These are phyloP conservation scores for Clarias batrachus DNA, from an alignment of 2,113 vertebrate species.

Conservation along the genomic window DNA sequence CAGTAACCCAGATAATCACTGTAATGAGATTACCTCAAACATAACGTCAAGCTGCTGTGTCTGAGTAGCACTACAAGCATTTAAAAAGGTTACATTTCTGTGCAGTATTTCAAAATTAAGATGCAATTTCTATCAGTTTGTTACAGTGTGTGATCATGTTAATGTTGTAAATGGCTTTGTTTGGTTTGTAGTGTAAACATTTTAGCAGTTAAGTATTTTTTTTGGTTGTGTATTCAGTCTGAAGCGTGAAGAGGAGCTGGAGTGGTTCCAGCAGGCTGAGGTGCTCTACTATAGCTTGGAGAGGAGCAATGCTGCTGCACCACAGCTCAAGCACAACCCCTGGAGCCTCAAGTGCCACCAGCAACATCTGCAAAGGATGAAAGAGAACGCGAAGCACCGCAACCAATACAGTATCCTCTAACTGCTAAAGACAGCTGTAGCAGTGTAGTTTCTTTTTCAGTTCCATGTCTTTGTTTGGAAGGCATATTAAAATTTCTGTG, in stretches of 20 bases:
- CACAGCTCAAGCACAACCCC: conserved; percentile 95
- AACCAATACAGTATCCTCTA: conserved; percentile 99
- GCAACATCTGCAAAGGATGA: conserved; percentile 95
- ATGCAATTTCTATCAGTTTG: background rate
- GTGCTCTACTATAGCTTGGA: conserved; percentile 91
- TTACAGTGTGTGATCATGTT: background rate
- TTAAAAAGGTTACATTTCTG: background rate
- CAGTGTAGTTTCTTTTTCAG: background rate
- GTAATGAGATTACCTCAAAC: background rate
- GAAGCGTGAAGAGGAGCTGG: conserved; percentile 84
- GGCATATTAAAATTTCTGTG: background rate
- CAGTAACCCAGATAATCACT: background rate
- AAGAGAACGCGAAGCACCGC: conserved; percentile 94
- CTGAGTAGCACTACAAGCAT: background rate
- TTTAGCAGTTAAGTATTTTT: background rate
- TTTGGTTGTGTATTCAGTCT: conserved; percentile 63
- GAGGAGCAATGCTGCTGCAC: conserved; percentile 82
- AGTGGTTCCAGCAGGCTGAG: conserved; percentile 74
- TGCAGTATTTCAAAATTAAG: background rate
- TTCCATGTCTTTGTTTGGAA: background rate
- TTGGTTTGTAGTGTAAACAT: background rate
- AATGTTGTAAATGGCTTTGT: background rate
- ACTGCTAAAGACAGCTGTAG: background rate
- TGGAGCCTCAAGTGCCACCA: conserved; percentile 99
- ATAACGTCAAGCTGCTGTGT: background rate